phyloP scores from a whole-genome alignment of 2,797 vertebrate species.

The Lagocephalus sceleratus region DNA sequence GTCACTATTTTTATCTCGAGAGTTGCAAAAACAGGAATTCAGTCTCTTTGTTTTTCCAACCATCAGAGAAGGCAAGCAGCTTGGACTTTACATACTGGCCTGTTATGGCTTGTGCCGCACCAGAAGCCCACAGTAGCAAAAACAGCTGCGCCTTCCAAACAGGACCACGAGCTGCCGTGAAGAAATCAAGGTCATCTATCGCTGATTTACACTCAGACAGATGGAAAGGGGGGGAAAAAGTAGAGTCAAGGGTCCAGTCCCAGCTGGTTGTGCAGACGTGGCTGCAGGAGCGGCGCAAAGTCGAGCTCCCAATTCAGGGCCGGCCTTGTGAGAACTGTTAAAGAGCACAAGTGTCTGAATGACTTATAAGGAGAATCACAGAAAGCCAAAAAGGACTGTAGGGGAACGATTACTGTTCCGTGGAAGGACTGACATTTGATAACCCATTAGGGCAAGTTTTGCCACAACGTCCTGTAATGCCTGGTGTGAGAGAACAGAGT shows the following conservation, averaged over 20 bases:
- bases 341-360: slow-evolving; percentile 4
- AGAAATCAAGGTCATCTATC: slow-evolving; percentile 44
- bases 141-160: slow-evolving; percentile 39
- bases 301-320: slow-evolving; percentile 14
- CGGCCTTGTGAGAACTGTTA: background rate
- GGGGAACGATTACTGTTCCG: slow-evolving; percentile 7
- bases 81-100: background rate
- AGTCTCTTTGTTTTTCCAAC: background rate
- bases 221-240: slow-evolving; percentile 23
- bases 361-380: background rate
- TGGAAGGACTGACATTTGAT: slow-evolving; percentile 15
- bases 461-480: slow-evolving; percentile 13
- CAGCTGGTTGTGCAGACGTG: slow-evolving; percentile 20
- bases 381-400: slow-evolving; percentile 9
- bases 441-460: slow-evolving; percentile 4
- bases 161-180: slow-evolving; percentile 29
- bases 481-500: slow-evolving; percentile 24
- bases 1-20: background rate
- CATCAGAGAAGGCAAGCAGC: no score
- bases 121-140: slow-evolving; percentile 17
- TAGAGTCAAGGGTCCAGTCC: slow-evolving; percentile 29
- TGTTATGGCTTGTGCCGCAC: slow-evolving; percentile 13
- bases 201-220: slow-evolving; percentile 26
- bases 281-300: slow-evolving; percentile 8
- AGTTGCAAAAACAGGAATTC: slow-evolving; percentile 6